A percentile compares a stretch with the other conserved stretches of the same genome.
Conservation (phyloP, 2,888 invertebrate species). For the Megalurothrips usitatus region DNA sequence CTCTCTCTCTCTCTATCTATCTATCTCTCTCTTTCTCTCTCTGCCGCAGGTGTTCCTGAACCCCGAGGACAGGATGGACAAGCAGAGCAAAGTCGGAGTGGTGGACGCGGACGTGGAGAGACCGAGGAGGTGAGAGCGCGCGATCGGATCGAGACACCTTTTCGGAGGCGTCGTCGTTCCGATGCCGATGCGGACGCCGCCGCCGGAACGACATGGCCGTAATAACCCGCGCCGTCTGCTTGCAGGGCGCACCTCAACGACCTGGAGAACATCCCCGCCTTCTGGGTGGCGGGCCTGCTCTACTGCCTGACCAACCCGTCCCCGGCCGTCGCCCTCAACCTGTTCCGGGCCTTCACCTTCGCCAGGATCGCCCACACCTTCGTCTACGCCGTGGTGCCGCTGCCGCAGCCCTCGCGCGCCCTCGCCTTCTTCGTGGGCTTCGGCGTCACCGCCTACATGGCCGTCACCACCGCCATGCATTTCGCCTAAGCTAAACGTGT, state of each 20-base stretch:
- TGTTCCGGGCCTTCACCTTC: conserved; percentile 56
- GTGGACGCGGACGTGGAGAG: conserved; percentile 53
- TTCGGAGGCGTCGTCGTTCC: too few relatives aligned
- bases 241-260: conserved; percentile 66
- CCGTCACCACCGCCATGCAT: conserved; percentile 37
- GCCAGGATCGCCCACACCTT: conserved; percentile 59
- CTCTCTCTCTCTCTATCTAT: too few relatives aligned
- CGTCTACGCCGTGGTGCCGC: conserved; percentile 57
- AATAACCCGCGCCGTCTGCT: conserved; percentile 33
- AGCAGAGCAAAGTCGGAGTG: conserved; percentile 44
- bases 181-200: too few relatives aligned
- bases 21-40: not conserved
- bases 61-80: conserved; percentile 34
- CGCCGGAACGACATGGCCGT: too few relatives aligned
- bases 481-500: not conserved
- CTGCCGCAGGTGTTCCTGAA: conserved; percentile 18
- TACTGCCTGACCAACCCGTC: conserved; percentile 59
- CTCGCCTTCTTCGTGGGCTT: conserved; percentile 49
- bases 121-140: conserved; percentile 47
- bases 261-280: conserved; percentile 65
- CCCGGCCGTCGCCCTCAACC: conserved; percentile 49
- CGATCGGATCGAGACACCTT: too few relatives aligned
- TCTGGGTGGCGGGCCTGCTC: conserved; percentile 56
- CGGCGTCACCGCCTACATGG: conserved; percentile 52
- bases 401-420: conserved; percentile 57